phyloP scores from a whole-genome alignment of 2,888 invertebrate species.

The Iselma pallidipennis region DNA sequence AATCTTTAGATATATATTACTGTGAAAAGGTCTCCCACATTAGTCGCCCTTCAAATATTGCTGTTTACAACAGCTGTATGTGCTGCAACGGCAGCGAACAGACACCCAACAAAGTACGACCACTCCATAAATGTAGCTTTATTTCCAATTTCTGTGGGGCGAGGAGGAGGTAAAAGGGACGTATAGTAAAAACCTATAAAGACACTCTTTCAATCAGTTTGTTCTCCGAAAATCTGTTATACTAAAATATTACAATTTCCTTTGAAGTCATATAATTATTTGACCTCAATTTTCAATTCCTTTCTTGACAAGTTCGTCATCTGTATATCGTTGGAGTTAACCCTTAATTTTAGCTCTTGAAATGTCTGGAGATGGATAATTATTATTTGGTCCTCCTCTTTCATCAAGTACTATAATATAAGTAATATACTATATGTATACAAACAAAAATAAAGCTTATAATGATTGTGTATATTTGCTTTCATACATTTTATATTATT shows the following conservation, averaged over 20 bases:
- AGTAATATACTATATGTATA: too few species aligned
- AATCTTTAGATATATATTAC: too few species aligned
- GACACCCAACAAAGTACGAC: too few species aligned
- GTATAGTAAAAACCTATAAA: not conserved
- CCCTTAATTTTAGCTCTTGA: not conserved
- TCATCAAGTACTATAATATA: not conserved
- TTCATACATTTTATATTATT: not conserved
- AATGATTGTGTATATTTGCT: not conserved
- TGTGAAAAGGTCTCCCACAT: too few species aligned
- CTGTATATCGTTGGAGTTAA: not conserved
- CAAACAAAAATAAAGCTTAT: not conserved
- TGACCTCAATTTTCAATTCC: too few species aligned
- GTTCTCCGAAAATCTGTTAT: too few species aligned
- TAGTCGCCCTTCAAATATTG: not conserved
- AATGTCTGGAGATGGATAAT: not conserved
- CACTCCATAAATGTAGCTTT: constrained; percentile 30
- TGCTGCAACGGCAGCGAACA: too few species aligned
- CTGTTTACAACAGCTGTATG: constrained; percentile 23
- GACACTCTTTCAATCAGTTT: not conserved
- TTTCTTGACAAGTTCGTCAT: not conserved
- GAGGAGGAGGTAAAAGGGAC: not conserved
- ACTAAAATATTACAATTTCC: too few species aligned
- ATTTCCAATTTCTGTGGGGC: constrained; percentile 20
- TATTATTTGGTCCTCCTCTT: not conserved
- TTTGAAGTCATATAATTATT: too few species aligned